Base-by-base conservation (phyloP, 2,888 invertebrate species). In the Chrysolina americana region DNA sequence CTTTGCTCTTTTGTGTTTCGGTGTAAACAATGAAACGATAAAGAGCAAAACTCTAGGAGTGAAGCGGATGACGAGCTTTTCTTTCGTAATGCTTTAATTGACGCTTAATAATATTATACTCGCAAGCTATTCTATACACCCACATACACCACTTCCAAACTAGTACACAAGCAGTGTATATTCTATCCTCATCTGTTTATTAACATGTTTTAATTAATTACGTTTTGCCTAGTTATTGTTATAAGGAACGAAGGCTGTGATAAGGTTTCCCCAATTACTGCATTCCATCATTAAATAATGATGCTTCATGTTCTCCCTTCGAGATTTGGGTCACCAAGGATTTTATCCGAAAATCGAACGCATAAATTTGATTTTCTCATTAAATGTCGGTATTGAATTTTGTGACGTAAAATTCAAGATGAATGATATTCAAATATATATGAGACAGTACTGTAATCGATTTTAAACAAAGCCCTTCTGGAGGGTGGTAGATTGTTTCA, bases 221-320 rank as follows among this genome's bases (percentile, higher is more conserved):
- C 36, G 41, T 28, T 19, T 36, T 36, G 47, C 48, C 41, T 23
- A 13, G 63, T 48, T 15, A 13, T 71, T 44, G 36, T 41, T 41
- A 21, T n/a, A 53, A 64, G 23, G 47, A 15, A 66, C 17, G 47
- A 21, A 36, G 59, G 41, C 59, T 41, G 48, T 48, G 62, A 48
- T 71, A 48, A 56, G 56, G 65, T 71, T 71, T 48, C 13, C 53
- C 41, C 36, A 41, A 23, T 59, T 59, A 36, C n/a, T 36, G 59
- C 23, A 36, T 59, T 21, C 21, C 53, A 11, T 13, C 36, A 10
- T 36, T 13, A n/a, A 19, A 53, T 53, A 21, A 53, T 53, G 21
- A 53, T 3, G 53, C 44, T 44, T 44, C 44, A 15, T 44, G 44
- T 15, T 44, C 15, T 44, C 15, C 15, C 44, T 13, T 15, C 44